Percentiles rank a stretch among this genome's conserved stretches.
These are phyloP conservation scores for Enteromius thamalakanensis DNA, from an alignment of 2,797 vertebrate species.

Conservation along the genomic window DNA sequence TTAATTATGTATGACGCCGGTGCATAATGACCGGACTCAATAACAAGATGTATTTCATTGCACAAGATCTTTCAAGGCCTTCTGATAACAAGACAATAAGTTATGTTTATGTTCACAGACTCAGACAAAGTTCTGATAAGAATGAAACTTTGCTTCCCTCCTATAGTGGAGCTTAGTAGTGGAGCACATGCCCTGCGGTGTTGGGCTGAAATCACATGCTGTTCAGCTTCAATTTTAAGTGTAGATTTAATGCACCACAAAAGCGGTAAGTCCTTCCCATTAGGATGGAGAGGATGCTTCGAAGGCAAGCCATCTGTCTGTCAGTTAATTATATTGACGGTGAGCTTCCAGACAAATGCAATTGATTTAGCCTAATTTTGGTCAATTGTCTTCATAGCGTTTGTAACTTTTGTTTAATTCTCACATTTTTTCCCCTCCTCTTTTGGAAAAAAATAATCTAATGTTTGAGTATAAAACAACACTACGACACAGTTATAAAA, in stretches of 20 bases:
- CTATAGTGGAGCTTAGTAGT: constrained; percentile 61
- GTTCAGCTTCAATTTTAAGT: constrained; percentile 5
- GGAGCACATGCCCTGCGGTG: constrained; percentile 52
- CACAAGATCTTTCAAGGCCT: constrained; percentile 64
- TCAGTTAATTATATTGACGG: constrained; percentile 5
- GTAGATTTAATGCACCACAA: constrained; percentile 17
- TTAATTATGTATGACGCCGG: constrained; percentile 71
- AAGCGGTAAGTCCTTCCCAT: background rate
- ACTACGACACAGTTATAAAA: background rate
- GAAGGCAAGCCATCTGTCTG: constrained; percentile 5
- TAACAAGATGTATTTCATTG: constrained; percentile 71
- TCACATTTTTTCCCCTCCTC: background rate
- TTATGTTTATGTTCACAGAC: constrained; percentile 61
- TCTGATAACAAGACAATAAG: constrained; percentile 66
- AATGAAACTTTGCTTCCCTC: constrained; percentile 71
- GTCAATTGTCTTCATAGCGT: background rate
- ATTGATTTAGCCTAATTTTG: background rate
- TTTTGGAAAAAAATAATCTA: background rate
- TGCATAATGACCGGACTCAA: constrained; percentile 60
- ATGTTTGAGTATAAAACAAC: background rate
- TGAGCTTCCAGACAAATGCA: background rate
- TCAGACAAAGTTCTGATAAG: constrained; percentile 65
- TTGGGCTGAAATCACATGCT: constrained; percentile 61
- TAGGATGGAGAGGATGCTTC: background rate
- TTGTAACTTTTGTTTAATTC: background rate